Evolutionary conservation across 64 coral and sea anemone species (phyloP).

Genomic region (Montipora capricornis): DNA sequence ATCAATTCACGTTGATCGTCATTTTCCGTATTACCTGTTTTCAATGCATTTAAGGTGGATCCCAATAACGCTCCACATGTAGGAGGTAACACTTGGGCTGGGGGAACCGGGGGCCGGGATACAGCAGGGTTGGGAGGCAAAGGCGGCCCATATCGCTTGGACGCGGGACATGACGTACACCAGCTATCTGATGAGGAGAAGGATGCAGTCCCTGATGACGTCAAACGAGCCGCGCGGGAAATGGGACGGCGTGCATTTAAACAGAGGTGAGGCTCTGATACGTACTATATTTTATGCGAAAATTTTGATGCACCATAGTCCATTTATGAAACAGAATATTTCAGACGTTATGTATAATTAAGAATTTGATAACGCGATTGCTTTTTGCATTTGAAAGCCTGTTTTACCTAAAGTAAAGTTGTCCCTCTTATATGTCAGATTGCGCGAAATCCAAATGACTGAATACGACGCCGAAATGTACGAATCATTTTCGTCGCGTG

Average conservation of each 20-base stretch:
- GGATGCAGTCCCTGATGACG: constrained; percentile 91
- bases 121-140: constrained; percentile 98
- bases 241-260: constrained; percentile 91
- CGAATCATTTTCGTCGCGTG: constrained; percentile 95
- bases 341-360: no score
- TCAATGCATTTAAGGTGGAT: constrained; percentile 69
- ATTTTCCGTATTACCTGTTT: background rate
- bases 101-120: constrained; percentile 96
- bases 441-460: constrained; percentile 97
- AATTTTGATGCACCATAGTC: no score
- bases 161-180: constrained; percentile 95
- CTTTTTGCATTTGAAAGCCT: no score
- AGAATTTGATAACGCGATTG: no score
- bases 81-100: constrained; percentile 97
- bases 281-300: background rate
- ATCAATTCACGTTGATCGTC: background rate
- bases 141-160: constrained; percentile 96
- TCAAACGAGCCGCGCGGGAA: constrained; percentile 90
- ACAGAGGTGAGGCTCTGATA: constrained; percentile 67
- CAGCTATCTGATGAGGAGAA: constrained; percentile 97
- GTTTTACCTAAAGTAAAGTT: background rate
- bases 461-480: constrained; percentile 99
- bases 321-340: no score
- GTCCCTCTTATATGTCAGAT: constrained; percentile 45
- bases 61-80: constrained; percentile 87